phyloP scores from a whole-genome alignment of 2,888 invertebrate species.

The Cylindroiulus punctatus region DNA sequence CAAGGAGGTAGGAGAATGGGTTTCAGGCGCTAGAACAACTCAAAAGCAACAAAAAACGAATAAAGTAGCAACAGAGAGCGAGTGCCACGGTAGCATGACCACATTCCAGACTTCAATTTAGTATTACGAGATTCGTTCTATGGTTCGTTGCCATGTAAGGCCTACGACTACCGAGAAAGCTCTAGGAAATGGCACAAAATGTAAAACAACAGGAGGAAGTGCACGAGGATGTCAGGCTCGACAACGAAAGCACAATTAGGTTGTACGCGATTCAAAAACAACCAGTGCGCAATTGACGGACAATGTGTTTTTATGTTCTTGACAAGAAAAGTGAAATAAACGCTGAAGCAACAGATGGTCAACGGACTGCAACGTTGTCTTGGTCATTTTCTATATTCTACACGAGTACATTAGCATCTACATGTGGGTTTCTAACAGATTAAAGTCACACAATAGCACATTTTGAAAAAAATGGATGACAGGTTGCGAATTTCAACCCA shows the following conservation, averaged over 20 bases:
- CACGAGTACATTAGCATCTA: too few relatives aligned
- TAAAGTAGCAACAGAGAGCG: constrained; percentile 47
- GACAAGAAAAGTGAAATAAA: background rate
- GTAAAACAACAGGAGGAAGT: constrained; percentile 47
- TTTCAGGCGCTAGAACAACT: constrained; percentile 36
- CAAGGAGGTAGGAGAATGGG: constrained; percentile 31
- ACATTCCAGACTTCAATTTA: constrained; percentile 56
- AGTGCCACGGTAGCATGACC: constrained; percentile 56
- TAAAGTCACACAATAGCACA: too few relatives aligned
- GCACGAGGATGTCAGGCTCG: background rate
- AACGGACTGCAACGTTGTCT: background rate
- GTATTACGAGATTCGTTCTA: constrained; percentile 46
- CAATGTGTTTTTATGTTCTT: background rate
- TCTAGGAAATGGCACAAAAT: constrained; percentile 43
- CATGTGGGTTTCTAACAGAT: too few relatives aligned
- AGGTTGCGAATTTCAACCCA: too few relatives aligned
- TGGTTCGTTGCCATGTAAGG: constrained; percentile 43
- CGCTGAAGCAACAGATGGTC: background rate
- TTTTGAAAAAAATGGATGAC: too few relatives aligned
- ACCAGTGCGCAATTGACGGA: background rate
- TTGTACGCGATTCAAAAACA: constrained; percentile 37
- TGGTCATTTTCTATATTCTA: background rate
- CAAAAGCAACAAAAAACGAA: constrained; percentile 43
- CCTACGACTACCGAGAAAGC: background rate
- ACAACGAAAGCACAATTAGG: constrained; percentile 1